These are phyloP conservation scores for Bellardia bayeri DNA, from an alignment of 2,888 invertebrate genomes.

Conservation along the genomic window DNA sequence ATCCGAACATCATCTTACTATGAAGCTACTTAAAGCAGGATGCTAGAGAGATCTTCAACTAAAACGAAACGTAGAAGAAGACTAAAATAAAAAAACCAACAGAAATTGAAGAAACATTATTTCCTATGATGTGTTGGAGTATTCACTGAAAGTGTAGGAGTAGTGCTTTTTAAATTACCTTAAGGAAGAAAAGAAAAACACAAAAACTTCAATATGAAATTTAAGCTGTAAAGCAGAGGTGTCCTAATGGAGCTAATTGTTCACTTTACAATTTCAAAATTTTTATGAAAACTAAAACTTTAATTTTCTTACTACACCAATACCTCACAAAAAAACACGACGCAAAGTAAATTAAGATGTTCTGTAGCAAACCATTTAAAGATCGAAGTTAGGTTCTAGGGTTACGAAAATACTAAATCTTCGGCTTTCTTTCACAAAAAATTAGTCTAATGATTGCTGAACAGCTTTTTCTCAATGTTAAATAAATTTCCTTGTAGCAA, in stretches of 20 bases:
- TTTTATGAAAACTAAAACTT: no score
- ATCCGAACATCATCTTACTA: slow-evolving; percentile 76
- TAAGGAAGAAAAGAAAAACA: not conserved
- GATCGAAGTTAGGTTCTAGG: no score
- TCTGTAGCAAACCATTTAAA: no score
- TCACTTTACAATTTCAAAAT: no score
- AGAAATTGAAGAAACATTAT: slow-evolving; percentile 31
- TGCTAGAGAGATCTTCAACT: slow-evolving; percentile 51
- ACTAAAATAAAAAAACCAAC: not conserved
- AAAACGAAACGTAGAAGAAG: slow-evolving; percentile 13
- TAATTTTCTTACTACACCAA: no score
- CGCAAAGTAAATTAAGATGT: no score
- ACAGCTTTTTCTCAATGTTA: no score
- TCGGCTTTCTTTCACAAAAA: no score
- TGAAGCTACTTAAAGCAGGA: slow-evolving; percentile 71
- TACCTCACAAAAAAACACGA: no score
- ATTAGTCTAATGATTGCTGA: no score
- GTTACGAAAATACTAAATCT: no score
- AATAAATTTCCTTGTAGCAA: no score
- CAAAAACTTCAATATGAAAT: slow-evolving; percentile 20
- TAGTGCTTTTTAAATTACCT: slow-evolving; percentile 29
- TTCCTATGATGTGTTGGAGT: slow-evolving; percentile 11
- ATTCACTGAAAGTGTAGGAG: not conserved
- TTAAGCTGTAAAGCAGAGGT: not conserved
- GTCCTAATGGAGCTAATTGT: not conserved